Evolutionary conservation across 2,888 invertebrate species (phyloP), one percentile per base, ranked within the genome.

Genomic region (Trichopoda pennipes): DNA sequence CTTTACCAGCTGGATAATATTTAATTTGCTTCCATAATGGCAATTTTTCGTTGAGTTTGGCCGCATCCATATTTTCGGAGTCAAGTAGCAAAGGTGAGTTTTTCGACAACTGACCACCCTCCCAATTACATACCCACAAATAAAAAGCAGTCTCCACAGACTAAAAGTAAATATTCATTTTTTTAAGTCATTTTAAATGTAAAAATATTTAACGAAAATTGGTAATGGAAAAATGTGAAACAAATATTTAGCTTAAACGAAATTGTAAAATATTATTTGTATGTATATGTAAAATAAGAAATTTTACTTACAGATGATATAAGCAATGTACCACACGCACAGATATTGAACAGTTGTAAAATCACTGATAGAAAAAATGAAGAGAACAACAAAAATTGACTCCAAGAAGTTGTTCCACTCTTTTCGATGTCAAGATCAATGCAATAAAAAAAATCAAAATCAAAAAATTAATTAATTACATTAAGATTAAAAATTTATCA

Each of bases 121-220:
- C 86, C 87, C 88, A 88, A 69, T 87, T 85, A 23, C 85, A 85
- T 9, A 72, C 49, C 32, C 80, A 84, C 42, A 86, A 83, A 84
- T 85, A 80, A 61, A 55, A 63, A 7, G 85, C 72, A 1, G 85
- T 86, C 14, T 85, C 81, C 3, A 61, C 38, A 35, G 85, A 85
- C 87, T 86, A 19, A 35, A 63, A 61, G 21, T 10, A 68, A 68
- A 32, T 23, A 42, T 51, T 6, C 8, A 8, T 49, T 49, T 17
- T 49, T 49, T 19, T 44, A 44, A 12, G 32, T 32, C 3, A 14
- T 3, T 42, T 2, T 28, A 28, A 28, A 28, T 28, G 23, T 28
- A 28, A 28, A 28, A 28, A 28, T 28, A 3, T 28, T 28, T 28
- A 28, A 28, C 2, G 28, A 6, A 28, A 28, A 28, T 28, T 28